phyloP scores from a whole-genome alignment of 2,113 vertebrate genomes.

The Daubentonia madagascariensis region DNA sequence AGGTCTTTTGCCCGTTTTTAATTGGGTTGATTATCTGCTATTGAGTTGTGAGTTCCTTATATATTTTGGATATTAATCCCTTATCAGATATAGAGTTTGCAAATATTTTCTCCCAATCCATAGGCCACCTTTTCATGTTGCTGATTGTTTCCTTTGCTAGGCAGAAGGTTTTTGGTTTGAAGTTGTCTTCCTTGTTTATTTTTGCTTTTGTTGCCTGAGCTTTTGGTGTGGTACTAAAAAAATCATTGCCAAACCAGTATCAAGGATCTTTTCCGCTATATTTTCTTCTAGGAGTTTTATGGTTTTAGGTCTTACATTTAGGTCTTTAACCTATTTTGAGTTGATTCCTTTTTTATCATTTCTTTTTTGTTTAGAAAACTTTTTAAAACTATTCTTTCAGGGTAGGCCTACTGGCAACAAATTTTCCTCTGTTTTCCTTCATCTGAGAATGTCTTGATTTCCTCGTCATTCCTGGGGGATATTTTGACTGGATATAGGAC shows the following conservation, averaged over 20 bases:
- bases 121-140: neutral
- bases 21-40: neutral
- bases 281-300: neutral
- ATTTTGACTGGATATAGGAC: neutral
- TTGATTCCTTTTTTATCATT: neutral
- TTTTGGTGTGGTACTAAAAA: neutral
- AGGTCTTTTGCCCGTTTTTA: neutral
- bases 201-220: neutral
- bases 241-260: neutral
- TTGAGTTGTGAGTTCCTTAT: neutral
- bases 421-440: neutral
- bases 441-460: neutral
- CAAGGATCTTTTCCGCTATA: neutral
- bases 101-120: neutral
- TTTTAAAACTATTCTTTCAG: neutral
- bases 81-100: neutral
- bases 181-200: neutral
- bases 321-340: neutral
- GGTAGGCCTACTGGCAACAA: neutral
- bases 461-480: neutral
- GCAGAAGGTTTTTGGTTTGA: neutral
- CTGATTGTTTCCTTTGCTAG: neutral
- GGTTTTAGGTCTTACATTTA: neutral
- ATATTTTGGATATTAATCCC: neutral
- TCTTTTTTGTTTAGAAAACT: neutral